phyloP scores from a whole-genome alignment of 2,888 invertebrate genomes.

The Corythucha ciliata region DNA sequence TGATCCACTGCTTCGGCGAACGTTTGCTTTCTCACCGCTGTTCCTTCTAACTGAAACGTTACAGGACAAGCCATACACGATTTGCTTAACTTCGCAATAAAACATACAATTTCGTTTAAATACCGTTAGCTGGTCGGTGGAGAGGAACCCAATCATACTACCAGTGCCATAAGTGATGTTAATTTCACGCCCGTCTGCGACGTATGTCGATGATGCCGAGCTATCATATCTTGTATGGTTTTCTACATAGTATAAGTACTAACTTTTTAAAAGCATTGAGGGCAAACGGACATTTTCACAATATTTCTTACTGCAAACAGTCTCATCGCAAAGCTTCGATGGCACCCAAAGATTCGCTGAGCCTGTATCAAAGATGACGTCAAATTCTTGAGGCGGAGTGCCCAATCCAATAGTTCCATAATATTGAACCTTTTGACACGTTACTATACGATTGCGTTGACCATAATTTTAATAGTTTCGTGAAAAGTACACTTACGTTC shows the following conservation, averaged over 20 bases:
- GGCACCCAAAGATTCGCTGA: conserved; percentile 16
- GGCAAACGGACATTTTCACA: neutral
- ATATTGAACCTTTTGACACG: conserved; percentile 19
- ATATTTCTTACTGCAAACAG: neutral
- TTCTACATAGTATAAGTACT: neutral
- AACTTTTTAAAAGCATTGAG: neutral
- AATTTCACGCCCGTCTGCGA: neutral
- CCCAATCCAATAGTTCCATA: conserved; percentile 10
- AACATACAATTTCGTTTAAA: too few relatives aligned
- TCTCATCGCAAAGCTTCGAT: conserved; percentile 1
- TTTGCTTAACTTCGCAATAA: too few relatives aligned
- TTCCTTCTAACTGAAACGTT: too few relatives aligned
- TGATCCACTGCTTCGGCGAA: too few relatives aligned
- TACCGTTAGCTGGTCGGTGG: conserved; percentile 11
- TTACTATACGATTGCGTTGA: too few relatives aligned
- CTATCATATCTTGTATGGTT: conserved; percentile 5
- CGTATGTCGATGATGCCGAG: conserved; percentile 4
- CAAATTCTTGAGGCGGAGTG: conserved; percentile 12
- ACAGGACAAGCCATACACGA: too few relatives aligned
- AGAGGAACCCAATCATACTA: neutral
- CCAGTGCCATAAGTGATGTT: conserved; percentile 12
- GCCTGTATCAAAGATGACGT: conserved; percentile 17
- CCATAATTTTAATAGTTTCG: too few relatives aligned
- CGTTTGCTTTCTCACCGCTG: too few relatives aligned
- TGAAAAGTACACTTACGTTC: too few relatives aligned